Evolutionary conservation across 2,888 invertebrate species (phyloP).

Genomic region (Marronus borbonicus): DNA sequence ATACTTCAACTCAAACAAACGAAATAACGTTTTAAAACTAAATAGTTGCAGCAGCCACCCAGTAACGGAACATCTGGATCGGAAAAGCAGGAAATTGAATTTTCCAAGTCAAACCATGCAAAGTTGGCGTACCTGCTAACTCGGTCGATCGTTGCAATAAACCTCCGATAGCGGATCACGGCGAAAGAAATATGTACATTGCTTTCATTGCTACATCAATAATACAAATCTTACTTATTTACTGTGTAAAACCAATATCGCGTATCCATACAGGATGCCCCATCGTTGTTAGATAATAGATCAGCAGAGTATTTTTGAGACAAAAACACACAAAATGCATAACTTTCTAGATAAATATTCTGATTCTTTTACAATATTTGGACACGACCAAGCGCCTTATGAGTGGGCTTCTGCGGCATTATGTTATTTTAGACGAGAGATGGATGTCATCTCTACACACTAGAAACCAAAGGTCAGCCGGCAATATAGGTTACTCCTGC

Average conservation of each 20-base stretch:
- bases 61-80: slow-evolving; percentile 57
- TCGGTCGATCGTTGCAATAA: slow-evolving; percentile 40
- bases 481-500: no score
- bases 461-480: no score
- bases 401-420: no score
- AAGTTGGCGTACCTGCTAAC: slow-evolving; percentile 56
- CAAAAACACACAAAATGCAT: background rate
- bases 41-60: slow-evolving; percentile 56
- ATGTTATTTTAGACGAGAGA: no score
- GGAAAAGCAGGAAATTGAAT: slow-evolving; percentile 59
- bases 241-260: background rate
- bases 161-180: background rate
- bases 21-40: slow-evolving; percentile 57
- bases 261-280: background rate
- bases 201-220: slow-evolving; percentile 20
- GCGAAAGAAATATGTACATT: slow-evolving; percentile 18
- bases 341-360: no score
- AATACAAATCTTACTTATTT: background rate
- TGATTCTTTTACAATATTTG: no score
- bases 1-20: slow-evolving; percentile 50
- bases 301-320: background rate
- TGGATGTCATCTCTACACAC: no score
- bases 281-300: background rate
- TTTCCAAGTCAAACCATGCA: slow-evolving; percentile 55
- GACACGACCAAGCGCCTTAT: no score